These are phyloP conservation scores for Pseudolaguvia tuberculata DNA, from an alignment of 2,113 vertebrate genomes.

Conservation along the genomic window DNA sequence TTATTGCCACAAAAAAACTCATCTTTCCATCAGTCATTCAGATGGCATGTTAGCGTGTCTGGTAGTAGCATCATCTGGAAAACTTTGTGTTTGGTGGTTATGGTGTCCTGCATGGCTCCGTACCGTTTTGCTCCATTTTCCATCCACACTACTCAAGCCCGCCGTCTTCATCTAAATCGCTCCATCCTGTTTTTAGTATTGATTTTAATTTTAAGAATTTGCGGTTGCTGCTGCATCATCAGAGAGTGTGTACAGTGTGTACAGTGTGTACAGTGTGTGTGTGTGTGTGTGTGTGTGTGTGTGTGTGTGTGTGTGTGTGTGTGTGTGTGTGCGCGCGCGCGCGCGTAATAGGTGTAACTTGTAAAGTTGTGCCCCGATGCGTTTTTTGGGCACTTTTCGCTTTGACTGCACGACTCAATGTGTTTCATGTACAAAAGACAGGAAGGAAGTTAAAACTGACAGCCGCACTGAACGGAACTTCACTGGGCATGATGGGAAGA, in stretches of 20 bases:
- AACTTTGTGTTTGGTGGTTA: constrained; percentile 57
- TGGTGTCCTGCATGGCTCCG: constrained; percentile 74
- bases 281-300: not conserved
- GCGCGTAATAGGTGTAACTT: not conserved
- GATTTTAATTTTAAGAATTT: constrained; percentile 52
- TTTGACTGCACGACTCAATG: constrained; percentile 36
- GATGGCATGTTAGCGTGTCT: constrained; percentile 67
- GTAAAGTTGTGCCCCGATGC: not conserved
- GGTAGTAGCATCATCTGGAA: constrained; percentile 46
- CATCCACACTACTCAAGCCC: constrained; percentile 60
- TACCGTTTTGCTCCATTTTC: constrained; percentile 64
- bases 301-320: not conserved
- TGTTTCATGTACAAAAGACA: constrained; percentile 56
- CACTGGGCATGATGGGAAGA: constrained; percentile 40
- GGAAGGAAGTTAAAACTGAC: constrained; percentile 56
- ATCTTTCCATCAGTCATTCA: constrained; percentile 62
- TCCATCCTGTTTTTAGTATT: constrained; percentile 64
- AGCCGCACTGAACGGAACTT: constrained; percentile 49
- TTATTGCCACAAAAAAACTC: constrained; percentile 76
- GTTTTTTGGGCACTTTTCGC: constrained; percentile 32
- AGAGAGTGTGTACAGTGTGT: constrained; percentile 18
- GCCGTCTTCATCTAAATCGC: constrained; percentile 62
- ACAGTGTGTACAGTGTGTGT: not conserved
- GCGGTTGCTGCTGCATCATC: constrained; percentile 58
- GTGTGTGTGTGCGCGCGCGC: not conserved